phyloP scores from a whole-genome alignment of 2,113 vertebrate genomes.

The Charadrius vociferus region DNA sequence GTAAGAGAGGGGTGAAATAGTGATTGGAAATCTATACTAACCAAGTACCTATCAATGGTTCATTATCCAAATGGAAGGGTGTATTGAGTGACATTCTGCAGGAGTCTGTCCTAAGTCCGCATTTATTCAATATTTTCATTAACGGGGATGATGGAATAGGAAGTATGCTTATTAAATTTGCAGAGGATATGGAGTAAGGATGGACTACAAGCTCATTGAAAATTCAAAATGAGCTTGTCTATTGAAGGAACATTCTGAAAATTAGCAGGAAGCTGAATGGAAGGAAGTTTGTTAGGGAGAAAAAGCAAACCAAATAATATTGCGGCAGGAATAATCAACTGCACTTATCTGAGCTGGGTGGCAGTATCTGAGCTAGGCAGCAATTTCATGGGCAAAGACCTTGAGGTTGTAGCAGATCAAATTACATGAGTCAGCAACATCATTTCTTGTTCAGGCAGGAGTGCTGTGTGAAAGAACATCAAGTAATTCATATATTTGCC shows the following conservation, averaged over 20 bases:
- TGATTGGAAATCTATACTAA: conserved; percentile 60
- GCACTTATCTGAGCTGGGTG: background rate
- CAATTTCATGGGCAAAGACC: background rate
- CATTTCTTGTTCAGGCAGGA: background rate
- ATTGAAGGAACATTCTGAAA: background rate
- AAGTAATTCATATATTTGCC: background rate
- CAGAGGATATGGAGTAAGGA: conserved; percentile 49
- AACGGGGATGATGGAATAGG: conserved; percentile 24
- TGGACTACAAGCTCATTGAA: background rate
- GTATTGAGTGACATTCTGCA: conserved; percentile 65
- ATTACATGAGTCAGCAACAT: background rate
- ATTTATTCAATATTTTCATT: conserved; percentile 70
- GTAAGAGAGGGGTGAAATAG: conserved; percentile 13
- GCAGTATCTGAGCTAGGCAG: background rate
- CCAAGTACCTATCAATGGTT: conserved; percentile 32
- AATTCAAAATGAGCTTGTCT: conserved; percentile 40
- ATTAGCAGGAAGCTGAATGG: background rate
- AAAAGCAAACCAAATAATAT: background rate
- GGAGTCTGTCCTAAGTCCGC: conserved; percentile 35
- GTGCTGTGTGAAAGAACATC: background rate
- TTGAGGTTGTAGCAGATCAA: background rate
- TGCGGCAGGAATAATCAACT: background rate
- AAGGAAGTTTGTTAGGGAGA: background rate
- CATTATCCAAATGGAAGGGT: conserved; percentile 53
- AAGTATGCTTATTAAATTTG: conserved; percentile 64